Evolutionary conservation across 2,888 invertebrate species (phyloP).

Genomic region (Ichneumon xanthorius): DNA sequence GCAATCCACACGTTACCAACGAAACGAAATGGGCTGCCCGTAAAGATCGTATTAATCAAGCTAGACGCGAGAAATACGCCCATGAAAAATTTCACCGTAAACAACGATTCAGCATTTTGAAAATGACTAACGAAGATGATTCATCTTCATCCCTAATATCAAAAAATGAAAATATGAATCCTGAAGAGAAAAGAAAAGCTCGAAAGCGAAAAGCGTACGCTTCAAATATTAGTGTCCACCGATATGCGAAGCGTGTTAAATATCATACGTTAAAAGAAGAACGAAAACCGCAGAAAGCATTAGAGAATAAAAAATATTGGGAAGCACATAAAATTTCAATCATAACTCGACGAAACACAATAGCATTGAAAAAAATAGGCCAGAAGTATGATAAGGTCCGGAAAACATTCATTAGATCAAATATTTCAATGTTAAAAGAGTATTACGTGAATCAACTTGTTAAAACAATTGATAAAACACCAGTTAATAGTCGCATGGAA

Average conservation of each 20-base stretch:
- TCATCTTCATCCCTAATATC: too few relatives aligned
- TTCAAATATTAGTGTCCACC: not conserved
- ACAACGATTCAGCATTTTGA: too few relatives aligned
- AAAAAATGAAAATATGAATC: too few relatives aligned
- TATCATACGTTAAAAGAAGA: not conserved
- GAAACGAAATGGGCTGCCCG: too few relatives aligned
- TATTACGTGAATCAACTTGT: not conserved
- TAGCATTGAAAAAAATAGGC: not conserved
- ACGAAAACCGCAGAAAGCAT: not conserved
- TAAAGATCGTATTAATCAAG: too few relatives aligned
- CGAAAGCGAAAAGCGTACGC: not conserved
- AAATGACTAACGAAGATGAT: too few relatives aligned
- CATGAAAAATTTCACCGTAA: too few relatives aligned
- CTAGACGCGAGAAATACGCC: too few relatives aligned
- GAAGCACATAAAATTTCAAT: not conserved
- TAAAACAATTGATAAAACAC: constrained; percentile 1
- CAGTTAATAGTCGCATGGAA: constrained; percentile 49
- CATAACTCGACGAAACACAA: not conserved
- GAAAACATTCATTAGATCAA: constrained; percentile 11
- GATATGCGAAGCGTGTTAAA: not conserved
- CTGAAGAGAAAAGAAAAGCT: not conserved
- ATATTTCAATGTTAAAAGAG: constrained; percentile 8
- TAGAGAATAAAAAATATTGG: constrained; percentile 1
- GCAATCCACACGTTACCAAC: too few relatives aligned
- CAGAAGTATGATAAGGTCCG: not conserved